phyloP scores from a whole-genome alignment of 1,140 invertebrate species.

The Chymomyza costata region DNA sequence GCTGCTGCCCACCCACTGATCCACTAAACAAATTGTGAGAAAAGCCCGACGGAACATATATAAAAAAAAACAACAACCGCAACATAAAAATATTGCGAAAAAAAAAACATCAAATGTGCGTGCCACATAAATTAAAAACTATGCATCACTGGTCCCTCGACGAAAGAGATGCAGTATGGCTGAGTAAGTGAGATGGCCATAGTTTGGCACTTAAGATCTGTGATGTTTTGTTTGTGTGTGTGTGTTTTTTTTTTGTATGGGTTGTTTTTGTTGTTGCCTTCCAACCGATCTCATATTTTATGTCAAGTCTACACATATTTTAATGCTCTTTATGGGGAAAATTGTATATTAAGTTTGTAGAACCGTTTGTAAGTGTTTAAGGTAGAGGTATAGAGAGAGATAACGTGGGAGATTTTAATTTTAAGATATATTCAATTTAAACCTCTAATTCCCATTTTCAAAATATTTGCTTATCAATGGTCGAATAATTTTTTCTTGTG shows the following conservation, averaged over 20 bases:
- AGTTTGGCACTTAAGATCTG: constrained; percentile 5
- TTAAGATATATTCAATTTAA: too few relatives aligned
- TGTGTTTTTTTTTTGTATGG: too few relatives aligned
- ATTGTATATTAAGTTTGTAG: too few relatives aligned
- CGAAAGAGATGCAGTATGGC: constrained; percentile 7
- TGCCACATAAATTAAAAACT: constrained; percentile 71
- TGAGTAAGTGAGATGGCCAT: constrained; percentile 11
- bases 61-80: constrained; percentile 5
- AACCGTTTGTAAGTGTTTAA: too few relatives aligned
- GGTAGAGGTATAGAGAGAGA: too few relatives aligned
- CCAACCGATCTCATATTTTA: constrained; percentile 56
- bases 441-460: too few relatives aligned
- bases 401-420: too few relatives aligned
- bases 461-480: too few relatives aligned
- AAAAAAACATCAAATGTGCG: constrained; percentile 66
- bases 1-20: constrained; percentile 37
- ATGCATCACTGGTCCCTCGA: constrained; percentile 53
- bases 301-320: constrained; percentile 56
- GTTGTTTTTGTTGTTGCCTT: neutral
- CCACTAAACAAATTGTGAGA: constrained; percentile 71
- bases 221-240: too few relatives aligned
- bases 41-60: constrained; percentile 34
- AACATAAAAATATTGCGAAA: constrained; percentile 4
- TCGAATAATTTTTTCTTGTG: too few relatives aligned
- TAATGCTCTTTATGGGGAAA: too few relatives aligned